Conservation (phyloP, 2,113 vertebrate genomes). For the Megaceryle torquata region DNA sequence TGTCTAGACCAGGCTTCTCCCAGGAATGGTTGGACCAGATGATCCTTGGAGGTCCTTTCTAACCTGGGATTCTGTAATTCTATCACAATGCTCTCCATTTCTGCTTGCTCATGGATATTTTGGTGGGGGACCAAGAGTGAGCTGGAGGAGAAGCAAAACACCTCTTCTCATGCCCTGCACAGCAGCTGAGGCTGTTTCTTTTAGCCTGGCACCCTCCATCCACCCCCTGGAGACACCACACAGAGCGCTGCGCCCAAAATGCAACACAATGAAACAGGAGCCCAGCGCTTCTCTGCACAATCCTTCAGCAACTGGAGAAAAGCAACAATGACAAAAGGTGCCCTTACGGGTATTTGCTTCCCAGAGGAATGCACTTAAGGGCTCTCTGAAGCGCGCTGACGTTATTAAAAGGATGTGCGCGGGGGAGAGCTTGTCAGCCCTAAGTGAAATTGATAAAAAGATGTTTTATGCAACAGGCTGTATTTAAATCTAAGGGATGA, state of each 20-base stretch:
- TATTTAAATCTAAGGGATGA: background rate
- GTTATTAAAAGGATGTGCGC: background rate
- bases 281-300: background rate
- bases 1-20: background rate
- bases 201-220: background rate
- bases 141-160: background rate
- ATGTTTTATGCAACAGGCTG: constrained; percentile 33
- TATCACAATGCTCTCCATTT: background rate
- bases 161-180: background rate
- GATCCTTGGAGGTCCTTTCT: background rate
- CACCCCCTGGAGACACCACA: background rate
- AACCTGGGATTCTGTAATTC: background rate
- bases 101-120: background rate
- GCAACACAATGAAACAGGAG: background rate
- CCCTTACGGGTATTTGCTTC: background rate
- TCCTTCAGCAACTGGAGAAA: background rate
- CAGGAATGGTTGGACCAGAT: background rate
- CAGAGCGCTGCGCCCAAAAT: background rate
- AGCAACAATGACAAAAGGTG: background rate
- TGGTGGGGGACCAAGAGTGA: background rate
- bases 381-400: background rate
- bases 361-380: background rate
- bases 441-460: background rate
- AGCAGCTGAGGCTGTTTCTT: background rate
- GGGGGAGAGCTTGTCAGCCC: background rate